A percentile compares a stretch with the other conserved stretches of the same genome.
Evolutionary conservation across 2,797 vertebrate genomes (phyloP).

Genomic region (Ibycter americanus): DNA sequence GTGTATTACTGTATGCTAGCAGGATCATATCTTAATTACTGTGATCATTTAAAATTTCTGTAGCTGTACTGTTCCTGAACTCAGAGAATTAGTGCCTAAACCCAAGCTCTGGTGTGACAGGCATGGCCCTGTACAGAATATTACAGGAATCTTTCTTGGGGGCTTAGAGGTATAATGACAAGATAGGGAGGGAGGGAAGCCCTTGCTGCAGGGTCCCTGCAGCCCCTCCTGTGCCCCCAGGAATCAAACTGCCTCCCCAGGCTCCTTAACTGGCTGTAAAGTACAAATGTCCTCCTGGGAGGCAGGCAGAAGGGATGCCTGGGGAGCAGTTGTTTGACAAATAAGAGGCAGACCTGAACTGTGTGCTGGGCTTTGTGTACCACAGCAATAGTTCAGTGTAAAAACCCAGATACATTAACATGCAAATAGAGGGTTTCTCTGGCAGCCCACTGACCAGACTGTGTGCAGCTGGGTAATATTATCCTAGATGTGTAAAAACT

Average conservation of each 20-base stretch:
- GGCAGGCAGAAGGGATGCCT: neutral
- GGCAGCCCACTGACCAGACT: neutral
- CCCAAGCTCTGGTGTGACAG: neutral
- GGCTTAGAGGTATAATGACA: neutral
- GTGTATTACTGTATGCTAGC: neutral
- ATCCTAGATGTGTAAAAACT: neutral
- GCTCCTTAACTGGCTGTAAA: neutral
- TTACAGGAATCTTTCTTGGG: neutral
- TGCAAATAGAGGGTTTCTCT: neutral
- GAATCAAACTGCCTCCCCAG: no score
- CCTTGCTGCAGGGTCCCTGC: neutral
- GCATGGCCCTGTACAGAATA: rapidly evolving
- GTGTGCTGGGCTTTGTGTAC: neutral
- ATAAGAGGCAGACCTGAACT: neutral
- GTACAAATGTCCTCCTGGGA: no score
- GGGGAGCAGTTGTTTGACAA: rapidly evolving
- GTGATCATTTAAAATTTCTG: neutral
- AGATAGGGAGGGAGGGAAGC: neutral
- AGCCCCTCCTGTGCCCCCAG: no score
- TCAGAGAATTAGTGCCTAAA: neutral
- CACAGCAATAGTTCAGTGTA: neutral
- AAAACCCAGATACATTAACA: neutral
- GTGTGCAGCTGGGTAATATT: neutral
- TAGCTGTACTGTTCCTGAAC: neutral
- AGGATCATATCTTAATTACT: neutral